Evolutionary conservation across 2,888 invertebrate species (phyloP), one percentile per base, ranked within the genome.

Genomic region (Ptilodon capucinus): DNA sequence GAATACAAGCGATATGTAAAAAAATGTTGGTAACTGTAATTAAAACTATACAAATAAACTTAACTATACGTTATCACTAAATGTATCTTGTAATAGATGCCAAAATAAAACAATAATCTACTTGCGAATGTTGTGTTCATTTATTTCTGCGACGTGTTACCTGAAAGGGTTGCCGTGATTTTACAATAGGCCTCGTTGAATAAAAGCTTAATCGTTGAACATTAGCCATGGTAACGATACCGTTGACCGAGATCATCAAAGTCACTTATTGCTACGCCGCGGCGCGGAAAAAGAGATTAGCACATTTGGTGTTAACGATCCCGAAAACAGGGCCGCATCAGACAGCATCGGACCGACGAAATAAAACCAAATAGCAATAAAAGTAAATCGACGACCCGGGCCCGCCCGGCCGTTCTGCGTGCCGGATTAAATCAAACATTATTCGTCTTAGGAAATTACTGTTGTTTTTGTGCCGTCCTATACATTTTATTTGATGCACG

Each of bases 401-500:
- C 73, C 66, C 68, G 74, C 68, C 70, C 82, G 73, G 73, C 66
- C 68, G 74, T 68, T 71, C 82, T 82, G 85, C 84, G 86, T 85
- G 88, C 82, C 77, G 85, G 85, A 86, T 87, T 85, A 88, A 88
- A 86, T 87, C 89, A 87, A 87, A 88, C 86, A 81, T 86, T 87
- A 88, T 87, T 86, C 82, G 86, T 86, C 86, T 88, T 86, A 87
- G 84, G 81, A 88, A 89, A 89, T 87, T 89, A 87, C 84, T 81
- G 79, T 80, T 81, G 86, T 84, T 85, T 83, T 84, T 84, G 80
- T 81, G 79, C 75, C 81, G 75, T 81, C 73, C 72, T 70, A 2
- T 14, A 36, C 19, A 36, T n/a, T 36, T 19, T 18, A 69, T 74
- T 78, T 73, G 76, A 79, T 74, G 81, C 71, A 71, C 74, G 78